phyloP scores from a whole-genome alignment of 2,797 vertebrate species.

The Diglossa cyanea region DNA sequence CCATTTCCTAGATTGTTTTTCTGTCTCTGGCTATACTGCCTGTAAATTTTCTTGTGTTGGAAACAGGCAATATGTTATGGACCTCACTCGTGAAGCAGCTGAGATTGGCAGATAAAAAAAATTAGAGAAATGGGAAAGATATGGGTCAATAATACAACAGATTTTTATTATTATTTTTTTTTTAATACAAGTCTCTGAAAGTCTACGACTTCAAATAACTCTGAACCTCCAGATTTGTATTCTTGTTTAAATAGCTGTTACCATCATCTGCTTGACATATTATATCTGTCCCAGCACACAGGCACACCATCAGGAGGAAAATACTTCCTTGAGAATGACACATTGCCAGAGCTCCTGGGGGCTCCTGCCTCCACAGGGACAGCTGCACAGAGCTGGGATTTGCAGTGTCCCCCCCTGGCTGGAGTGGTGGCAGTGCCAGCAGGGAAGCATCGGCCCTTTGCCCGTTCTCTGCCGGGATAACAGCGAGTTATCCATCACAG shows the following conservation, averaged over 20 bases:
- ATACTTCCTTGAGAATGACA: neutral
- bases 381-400: neutral
- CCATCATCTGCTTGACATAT: neutral
- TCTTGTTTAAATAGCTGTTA: neutral
- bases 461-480: rapidly evolving
- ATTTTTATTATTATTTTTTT: neutral
- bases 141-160: neutral
- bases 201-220: neutral
- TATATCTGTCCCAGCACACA: neutral
- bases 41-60: neutral
- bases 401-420: neutral
- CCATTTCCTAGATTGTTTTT: neutral
- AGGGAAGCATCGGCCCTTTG: neutral
- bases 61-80: neutral
- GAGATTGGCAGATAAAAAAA: slow-evolving; percentile 9
- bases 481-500: neutral
- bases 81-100: neutral
- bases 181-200: neutral
- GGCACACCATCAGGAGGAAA: neutral
- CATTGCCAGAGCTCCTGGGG: neutral
- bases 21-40: neutral
- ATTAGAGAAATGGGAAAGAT: neutral
- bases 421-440: neutral
- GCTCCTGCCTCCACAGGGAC: neutral
- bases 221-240: neutral